Conservation (phyloP, 1,140 invertebrate species). For the Liolophura sinensis region DNA sequence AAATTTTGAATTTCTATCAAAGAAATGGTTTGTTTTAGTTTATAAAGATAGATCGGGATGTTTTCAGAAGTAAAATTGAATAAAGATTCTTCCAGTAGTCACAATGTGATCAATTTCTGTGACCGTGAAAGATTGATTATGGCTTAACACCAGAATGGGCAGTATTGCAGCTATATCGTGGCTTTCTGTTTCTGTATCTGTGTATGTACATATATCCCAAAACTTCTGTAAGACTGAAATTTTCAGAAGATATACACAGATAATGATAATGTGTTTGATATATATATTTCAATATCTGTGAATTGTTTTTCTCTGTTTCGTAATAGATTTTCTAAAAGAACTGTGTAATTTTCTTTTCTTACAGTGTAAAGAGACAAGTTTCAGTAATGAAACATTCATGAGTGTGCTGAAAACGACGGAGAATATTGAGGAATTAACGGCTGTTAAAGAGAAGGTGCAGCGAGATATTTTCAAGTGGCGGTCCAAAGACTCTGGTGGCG, state of each 20-base stretch:
- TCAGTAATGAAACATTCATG: conserved; percentile 82
- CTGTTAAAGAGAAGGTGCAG: conserved; percentile 76
- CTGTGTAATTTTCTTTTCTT: conserved; percentile 27
- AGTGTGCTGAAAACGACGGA: conserved; percentile 77
- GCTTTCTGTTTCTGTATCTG: no score
- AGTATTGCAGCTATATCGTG: no score
- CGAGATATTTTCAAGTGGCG: conserved; percentile 77
- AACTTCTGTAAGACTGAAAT: not conserved
- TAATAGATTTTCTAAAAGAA: not conserved
- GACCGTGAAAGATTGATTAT: no score
- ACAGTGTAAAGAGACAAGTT: conserved; percentile 75
- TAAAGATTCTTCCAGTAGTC: no score
- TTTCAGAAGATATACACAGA: not conserved
- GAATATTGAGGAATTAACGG: conserved; percentile 77
- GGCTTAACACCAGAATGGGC: no score
- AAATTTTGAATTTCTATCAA: no score
- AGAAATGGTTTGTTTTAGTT: no score
- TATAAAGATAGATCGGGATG: no score
- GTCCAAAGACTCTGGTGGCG: conserved; percentile 80
- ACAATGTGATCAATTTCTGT: no score
- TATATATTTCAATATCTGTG: not conserved
- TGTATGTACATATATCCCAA: no score
- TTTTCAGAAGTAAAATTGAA: no score
- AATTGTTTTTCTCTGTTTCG: not conserved
- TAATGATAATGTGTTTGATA: not conserved